These are phyloP conservation scores for Colletes collaris DNA, from an alignment of 2,888 invertebrate genomes.

Conservation along the genomic window DNA sequence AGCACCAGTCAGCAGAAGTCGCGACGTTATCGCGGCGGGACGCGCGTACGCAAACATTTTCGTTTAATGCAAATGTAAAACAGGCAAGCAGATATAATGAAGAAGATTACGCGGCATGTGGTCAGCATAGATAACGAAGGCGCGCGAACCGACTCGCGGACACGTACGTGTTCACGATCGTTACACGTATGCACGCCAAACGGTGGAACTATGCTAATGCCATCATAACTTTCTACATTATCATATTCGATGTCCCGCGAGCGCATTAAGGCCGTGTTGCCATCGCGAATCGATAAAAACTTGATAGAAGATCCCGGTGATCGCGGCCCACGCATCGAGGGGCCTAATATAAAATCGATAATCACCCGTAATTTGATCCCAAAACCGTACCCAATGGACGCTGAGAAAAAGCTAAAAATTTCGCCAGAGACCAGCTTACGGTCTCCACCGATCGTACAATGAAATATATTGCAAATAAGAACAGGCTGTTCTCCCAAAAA, in stretches of 20 bases:
- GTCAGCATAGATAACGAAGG: slow-evolving; percentile 80
- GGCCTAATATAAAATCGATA: slow-evolving; percentile 34
- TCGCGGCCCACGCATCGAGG: slow-evolving; percentile 4
- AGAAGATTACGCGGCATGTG: slow-evolving; percentile 80
- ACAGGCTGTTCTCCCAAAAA: too few relatives aligned
- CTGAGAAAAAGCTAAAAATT: background rate
- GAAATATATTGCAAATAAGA: too few relatives aligned
- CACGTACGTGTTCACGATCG: background rate
- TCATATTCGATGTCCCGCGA: slow-evolving; percentile 68
- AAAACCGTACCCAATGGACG: background rate
- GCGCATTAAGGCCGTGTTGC: slow-evolving; percentile 49
- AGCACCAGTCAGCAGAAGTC: slow-evolving; percentile 50
- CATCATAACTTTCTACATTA: slow-evolving; percentile 74
- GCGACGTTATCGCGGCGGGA: slow-evolving; percentile 63
- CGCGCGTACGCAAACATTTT: slow-evolving; percentile 77
- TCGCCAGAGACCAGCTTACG: background rate
- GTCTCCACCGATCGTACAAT: too few relatives aligned
- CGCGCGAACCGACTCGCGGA: slow-evolving; percentile 43
- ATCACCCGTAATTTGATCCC: slow-evolving; percentile 17
- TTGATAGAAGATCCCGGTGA: slow-evolving; percentile 32
- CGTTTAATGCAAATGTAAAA: slow-evolving; percentile 79
- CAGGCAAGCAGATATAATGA: slow-evolving; percentile 77
- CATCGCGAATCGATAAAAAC: slow-evolving; percentile 49
- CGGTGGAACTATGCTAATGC: slow-evolving; percentile 68
- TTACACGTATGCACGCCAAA: slow-evolving; percentile 16